These are phyloP conservation scores for Suillia variegata DNA, from an alignment of 2,888 invertebrate species.

Conservation along the genomic window DNA sequence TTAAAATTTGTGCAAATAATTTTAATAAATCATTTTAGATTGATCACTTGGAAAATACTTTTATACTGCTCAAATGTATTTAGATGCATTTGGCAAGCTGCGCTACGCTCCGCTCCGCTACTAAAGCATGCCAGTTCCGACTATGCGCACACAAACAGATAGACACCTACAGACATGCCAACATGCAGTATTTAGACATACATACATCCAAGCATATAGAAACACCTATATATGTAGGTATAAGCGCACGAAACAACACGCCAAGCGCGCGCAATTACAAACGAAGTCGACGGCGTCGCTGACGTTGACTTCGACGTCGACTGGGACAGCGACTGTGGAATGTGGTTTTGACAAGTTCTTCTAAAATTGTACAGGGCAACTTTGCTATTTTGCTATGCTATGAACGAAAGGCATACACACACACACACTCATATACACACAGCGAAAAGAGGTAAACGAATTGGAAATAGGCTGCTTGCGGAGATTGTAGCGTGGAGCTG, in stretches of 20 bases:
- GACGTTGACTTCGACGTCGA: too few relatives aligned
- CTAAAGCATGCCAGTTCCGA: too few relatives aligned
- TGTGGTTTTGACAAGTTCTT: conserved; percentile 60
- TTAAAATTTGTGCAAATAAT: too few relatives aligned
- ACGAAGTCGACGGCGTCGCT: conserved; percentile 18
- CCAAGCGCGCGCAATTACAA: conserved; percentile 30
- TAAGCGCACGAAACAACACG: background rate
- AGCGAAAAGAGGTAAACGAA: conserved; percentile 38
- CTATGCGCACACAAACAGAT: too few relatives aligned
- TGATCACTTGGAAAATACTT: too few relatives aligned
- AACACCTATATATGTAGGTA: background rate
- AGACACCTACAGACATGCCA: too few relatives aligned
- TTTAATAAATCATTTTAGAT: too few relatives aligned
- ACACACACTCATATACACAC: conserved; percentile 20
- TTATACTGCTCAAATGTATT: too few relatives aligned
- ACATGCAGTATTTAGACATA: too few relatives aligned
- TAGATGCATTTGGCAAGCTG: too few relatives aligned
- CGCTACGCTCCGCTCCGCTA: too few relatives aligned
- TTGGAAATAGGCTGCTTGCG: conserved; percentile 38
- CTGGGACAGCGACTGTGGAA: conserved; percentile 44
- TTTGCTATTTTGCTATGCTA: conserved; percentile 56
- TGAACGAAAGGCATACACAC: conserved; percentile 36
- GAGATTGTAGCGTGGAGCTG: conserved; percentile 6
- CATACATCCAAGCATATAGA: background rate
- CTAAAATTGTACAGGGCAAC: conserved; percentile 58